Evolutionary conservation across 1,140 invertebrate species (phyloP).

Genomic region (Yoshiicerus persimilis): DNA sequence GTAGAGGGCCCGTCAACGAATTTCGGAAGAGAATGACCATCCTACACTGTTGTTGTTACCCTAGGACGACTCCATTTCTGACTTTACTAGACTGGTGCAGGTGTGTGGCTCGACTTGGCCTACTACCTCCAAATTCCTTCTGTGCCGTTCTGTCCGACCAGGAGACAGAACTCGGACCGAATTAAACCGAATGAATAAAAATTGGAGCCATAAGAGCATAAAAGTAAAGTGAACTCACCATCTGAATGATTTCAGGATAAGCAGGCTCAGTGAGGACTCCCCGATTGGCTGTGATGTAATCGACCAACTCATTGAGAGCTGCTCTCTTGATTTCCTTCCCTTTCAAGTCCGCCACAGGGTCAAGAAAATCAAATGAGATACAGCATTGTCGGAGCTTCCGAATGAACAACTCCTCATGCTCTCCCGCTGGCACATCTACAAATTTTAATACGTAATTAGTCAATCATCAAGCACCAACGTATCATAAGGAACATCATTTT

Average conservation of each 20-base stretch:
- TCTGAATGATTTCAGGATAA: conserved; percentile 96
- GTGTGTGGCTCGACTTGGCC: not conserved
- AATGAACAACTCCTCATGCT: conserved; percentile 97
- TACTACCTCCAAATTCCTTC: not conserved
- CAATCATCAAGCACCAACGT: conserved; percentile 4
- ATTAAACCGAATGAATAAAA: not conserved
- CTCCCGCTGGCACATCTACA: conserved; percentile 86
- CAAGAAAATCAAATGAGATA: conserved; percentile 98
- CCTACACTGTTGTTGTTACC: too few species aligned
- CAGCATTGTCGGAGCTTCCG: conserved; percentile 97
- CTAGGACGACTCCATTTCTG: too few species aligned
- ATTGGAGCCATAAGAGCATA: not conserved
- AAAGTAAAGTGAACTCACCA: conserved; percentile 62
- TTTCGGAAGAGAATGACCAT: too few species aligned
- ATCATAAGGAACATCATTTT: too few species aligned
- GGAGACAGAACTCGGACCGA: not conserved
- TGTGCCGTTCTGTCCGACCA: not conserved
- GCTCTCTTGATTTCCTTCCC: conserved; percentile 98
- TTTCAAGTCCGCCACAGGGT: conserved; percentile 95
- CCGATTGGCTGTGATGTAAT: conserved; percentile 91
- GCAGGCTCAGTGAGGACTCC: conserved; percentile 95
- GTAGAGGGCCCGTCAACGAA: too few species aligned
- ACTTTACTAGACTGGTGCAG: too few species aligned
- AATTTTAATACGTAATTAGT: conserved; percentile 51
- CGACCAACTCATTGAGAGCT: conserved; percentile 96